phyloP scores from a whole-genome alignment of 30 jellyfish, hydroid and myxozoan genomes.

The Chrysaora quinquecirrha region DNA sequence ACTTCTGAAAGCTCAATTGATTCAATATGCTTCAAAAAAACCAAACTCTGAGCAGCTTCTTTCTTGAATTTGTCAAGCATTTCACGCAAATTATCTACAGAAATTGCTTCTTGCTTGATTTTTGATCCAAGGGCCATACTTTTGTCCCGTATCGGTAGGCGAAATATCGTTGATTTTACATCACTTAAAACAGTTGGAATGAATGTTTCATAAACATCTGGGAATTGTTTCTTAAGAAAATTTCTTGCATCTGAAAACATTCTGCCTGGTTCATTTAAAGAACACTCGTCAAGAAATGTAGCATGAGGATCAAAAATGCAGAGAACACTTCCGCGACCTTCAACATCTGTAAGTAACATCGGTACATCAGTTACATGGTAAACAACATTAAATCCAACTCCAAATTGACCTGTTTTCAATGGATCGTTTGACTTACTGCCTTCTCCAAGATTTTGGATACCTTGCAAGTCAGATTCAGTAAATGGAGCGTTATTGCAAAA shows the following conservation, averaged over 20 bases:
- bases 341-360: constrained; percentile 41
- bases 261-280: constrained; percentile 67
- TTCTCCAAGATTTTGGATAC: constrained; percentile 72
- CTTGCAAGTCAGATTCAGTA: constrained; percentile 59
- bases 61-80: constrained; percentile 25
- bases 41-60: constrained; percentile 26
- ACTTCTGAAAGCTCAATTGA: constrained; percentile 15
- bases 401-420: constrained; percentile 83
- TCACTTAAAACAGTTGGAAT: constrained; percentile 24
- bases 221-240: constrained; percentile 10
- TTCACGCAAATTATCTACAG: constrained; percentile 14
- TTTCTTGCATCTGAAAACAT: constrained; percentile 66
- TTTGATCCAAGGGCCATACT: constrained; percentile 39
- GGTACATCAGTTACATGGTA: constrained; percentile 84
- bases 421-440: constrained; percentile 71
- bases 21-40: constrained; percentile 37
- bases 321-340: constrained; percentile 31
- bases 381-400: constrained; percentile 88
- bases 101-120: constrained; percentile 14
- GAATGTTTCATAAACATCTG: constrained; percentile 42
- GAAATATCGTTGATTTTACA: constrained; percentile 59
- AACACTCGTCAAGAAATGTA: constrained; percentile 46
- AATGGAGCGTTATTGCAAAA: constrained; percentile 18
- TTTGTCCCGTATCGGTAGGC: constrained; percentile 69
- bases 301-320: constrained; percentile 84